Evolutionary conservation across 2,797 vertebrate genomes (phyloP), one percentile per base, ranked within the genome.

Genomic region (Danio albolineatus): DNA sequence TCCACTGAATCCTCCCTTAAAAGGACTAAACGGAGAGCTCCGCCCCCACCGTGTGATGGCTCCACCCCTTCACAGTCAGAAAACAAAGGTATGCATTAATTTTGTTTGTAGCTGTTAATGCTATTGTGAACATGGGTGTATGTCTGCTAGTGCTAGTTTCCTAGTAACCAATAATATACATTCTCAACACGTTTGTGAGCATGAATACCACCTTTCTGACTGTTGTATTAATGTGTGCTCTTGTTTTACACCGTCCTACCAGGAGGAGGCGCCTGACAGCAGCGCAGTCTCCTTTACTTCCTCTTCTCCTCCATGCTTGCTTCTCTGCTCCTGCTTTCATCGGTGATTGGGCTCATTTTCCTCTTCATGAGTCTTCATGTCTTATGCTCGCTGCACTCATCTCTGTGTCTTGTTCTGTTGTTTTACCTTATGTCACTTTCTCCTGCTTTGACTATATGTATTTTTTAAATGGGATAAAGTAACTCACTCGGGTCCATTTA

Each of bases 11-110:
- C 91, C 0, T 94, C 95, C 75, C 83, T 97, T 7, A 95, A 92
- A 83, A 95, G 93, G 28, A 95, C 90, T 54, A 99, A 98, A 85
- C 94, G 96, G 78, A 96, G 92, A 88, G 97, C 97, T 0, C 97
- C 97, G 0, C 93, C 92, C 0, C 97, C 96, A 39, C 97, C 94
- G 13, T 56, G 81, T 14, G 89, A 71, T 41, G 82, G 81, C 57
- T 4, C 44, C 28, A 71, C 66, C 46, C 38, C 48, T 1, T 53
- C 66, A 3, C 82, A 88, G 57, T 2, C 83, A 0, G 57, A 84
- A 56, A 79, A 77, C 13, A 80, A 85, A 91, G 92, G 93, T 86
- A 79, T 4, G 21, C 5, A 2, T 53, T 48, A 36, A 12, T 73
- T 36, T 48, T 72, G 12, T 59, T 73, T 1, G 9, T 28, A 59